Conservation (phyloP, 2,113 vertebrate species). For the Semnornis frantzii region DNA sequence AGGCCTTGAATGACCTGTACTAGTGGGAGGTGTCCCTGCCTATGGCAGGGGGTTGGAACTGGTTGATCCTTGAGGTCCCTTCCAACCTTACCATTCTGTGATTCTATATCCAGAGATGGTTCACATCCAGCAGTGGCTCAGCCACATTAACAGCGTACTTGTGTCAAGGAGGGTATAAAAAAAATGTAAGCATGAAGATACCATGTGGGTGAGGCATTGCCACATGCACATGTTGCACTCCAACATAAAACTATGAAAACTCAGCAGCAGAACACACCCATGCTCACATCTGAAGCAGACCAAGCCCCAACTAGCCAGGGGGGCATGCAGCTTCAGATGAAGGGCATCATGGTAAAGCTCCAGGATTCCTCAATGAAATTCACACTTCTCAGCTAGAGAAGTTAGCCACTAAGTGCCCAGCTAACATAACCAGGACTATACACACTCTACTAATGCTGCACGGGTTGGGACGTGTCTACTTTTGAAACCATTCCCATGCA, state of each 20-base stretch:
- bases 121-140: background rate
- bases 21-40: no score
- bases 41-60: no score
- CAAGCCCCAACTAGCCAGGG: background rate
- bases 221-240: background rate
- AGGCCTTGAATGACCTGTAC: no score
- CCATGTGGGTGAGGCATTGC: background rate
- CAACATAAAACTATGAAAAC: background rate
- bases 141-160: background rate
- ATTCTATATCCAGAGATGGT: background rate
- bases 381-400: background rate
- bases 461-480: background rate
- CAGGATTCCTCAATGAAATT: no score
- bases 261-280: background rate
- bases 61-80: no score
- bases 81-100: no score
- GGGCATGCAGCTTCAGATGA: background rate
- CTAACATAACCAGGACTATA: background rate
- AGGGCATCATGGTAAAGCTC: no score
- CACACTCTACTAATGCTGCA: background rate
- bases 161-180: background rate
- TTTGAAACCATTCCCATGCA: background rate
- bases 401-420: background rate
- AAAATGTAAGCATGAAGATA: background rate
- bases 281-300: background rate